Conservation (phyloP, 2,797 vertebrate genomes). For the Catostomus latipinnis region DNA sequence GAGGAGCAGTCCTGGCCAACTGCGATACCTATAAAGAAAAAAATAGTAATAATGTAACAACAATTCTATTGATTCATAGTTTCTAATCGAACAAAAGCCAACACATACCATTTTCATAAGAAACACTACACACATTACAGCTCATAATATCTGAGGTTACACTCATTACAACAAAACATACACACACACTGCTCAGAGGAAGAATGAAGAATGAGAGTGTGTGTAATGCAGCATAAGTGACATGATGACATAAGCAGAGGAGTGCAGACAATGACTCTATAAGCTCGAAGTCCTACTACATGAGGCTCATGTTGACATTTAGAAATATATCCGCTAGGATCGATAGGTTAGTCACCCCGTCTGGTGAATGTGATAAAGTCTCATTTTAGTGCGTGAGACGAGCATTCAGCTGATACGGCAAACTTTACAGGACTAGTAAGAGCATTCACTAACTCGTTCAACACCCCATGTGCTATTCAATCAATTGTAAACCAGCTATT, state of each 20-base stretch:
- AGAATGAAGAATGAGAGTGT: not conserved
- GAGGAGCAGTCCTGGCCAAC: slow-evolving; percentile 64
- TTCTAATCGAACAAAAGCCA: not conserved
- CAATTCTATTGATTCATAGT: not conserved
- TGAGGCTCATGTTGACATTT: not conserved
- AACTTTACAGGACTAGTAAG: slow-evolving; percentile 33
- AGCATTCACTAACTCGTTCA: not conserved
- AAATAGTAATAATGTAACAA: not conserved
- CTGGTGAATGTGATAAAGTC: not conserved
- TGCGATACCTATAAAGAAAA: slow-evolving; percentile 69
- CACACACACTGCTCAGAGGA: not conserved
- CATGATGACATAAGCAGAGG: not conserved
- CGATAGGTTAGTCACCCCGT: not conserved
- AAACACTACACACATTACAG: slow-evolving; percentile 55
- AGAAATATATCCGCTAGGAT: not conserved
- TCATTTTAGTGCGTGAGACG: slow-evolving; percentile 3
- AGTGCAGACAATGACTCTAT: slow-evolving; percentile 32
- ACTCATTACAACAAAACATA: slow-evolving; percentile 46
- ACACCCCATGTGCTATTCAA: not conserved
- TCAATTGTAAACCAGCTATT: not conserved
- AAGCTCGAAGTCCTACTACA: slow-evolving; percentile 6
- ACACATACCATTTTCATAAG: slow-evolving; percentile 63
- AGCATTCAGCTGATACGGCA: slow-evolving; percentile 29
- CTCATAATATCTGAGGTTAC: not conserved
- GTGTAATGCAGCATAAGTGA: not conserved